Evolutionary conservation across 2,113 vertebrate genomes (phyloP).

Genomic region (Daphoenositta chrysoptera): DNA sequence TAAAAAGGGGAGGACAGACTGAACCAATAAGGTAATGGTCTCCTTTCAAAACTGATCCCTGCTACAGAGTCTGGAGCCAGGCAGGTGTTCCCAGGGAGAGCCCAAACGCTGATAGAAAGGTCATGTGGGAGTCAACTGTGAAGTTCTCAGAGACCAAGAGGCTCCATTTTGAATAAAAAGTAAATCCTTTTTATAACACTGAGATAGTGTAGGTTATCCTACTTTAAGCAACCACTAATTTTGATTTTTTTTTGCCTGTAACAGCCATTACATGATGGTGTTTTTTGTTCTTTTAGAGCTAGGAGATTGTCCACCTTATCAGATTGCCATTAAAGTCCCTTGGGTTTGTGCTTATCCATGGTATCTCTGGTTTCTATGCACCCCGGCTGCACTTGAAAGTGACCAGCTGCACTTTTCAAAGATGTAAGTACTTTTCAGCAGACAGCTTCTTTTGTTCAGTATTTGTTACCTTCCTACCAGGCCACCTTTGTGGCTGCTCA

Average conservation of each 20-base stretch:
- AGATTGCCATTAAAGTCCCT: neutral
- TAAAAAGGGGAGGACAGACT: neutral
- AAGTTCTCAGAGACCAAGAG: neutral
- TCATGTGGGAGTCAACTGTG: neutral
- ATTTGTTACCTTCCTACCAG: neutral
- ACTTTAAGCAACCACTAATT: neutral
- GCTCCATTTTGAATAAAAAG: neutral
- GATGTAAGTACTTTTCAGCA: neutral
- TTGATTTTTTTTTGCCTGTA: neutral
- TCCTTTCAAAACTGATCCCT: neutral
- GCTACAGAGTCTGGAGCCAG: neutral
- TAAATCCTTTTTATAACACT: neutral
- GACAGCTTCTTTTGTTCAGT: neutral
- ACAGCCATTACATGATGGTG: neutral
- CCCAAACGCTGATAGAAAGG: neutral
- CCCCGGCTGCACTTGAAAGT: neutral
- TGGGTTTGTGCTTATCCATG: neutral
- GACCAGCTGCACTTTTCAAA: neutral
- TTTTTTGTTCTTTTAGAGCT: neutral
- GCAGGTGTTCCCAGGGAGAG: neutral
- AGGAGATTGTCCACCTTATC: neutral
- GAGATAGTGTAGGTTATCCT: neutral
- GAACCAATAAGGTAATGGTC: neutral
- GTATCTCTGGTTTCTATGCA: neutral
- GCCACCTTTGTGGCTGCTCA: neutral